Evolutionary conservation across 2,113 vertebrate species (phyloP).

Genomic region (Apus apus): DNA sequence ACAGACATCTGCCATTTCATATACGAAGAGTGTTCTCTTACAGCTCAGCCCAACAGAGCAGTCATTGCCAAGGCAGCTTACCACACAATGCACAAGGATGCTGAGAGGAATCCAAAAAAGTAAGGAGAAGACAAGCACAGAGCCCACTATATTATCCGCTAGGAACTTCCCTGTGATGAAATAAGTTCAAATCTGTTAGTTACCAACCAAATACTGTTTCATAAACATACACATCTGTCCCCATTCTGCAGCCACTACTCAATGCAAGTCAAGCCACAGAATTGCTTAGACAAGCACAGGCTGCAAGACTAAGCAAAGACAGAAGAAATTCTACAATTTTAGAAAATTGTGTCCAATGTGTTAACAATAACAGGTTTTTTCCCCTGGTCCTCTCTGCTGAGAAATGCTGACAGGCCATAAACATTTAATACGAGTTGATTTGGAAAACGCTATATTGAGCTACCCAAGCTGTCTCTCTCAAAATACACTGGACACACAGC

Average conservation of each 20-base stretch:
- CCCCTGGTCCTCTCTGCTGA: not conserved
- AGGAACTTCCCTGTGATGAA: slow-evolving; percentile 90
- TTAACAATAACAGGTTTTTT: not conserved
- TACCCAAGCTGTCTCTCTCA: not conserved
- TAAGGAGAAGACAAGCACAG: slow-evolving; percentile 97
- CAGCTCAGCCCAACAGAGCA: not conserved
- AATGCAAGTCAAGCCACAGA: not conserved
- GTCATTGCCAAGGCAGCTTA: not conserved
- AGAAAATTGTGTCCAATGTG: not conserved
- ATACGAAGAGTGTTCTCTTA: not conserved
- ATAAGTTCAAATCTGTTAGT: not conserved
- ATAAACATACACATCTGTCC: not conserved
- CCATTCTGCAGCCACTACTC: not conserved
- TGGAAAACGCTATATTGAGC: not conserved
- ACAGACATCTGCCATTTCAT: not conserved
- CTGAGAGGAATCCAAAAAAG: slow-evolving; percentile 98
- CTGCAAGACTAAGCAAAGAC: not conserved
- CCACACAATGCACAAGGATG: slow-evolving; percentile 97
- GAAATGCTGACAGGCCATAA: not conserved
- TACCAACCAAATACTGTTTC: not conserved
- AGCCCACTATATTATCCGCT: slow-evolving; percentile 97
- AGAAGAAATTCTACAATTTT: not conserved
- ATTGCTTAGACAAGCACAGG: not conserved
- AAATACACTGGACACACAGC: fast-evolving
- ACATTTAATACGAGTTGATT: not conserved